These are phyloP conservation scores for Pseudochirops cupreus DNA, from an alignment of 2,797 vertebrate species.

Conservation along the genomic window DNA sequence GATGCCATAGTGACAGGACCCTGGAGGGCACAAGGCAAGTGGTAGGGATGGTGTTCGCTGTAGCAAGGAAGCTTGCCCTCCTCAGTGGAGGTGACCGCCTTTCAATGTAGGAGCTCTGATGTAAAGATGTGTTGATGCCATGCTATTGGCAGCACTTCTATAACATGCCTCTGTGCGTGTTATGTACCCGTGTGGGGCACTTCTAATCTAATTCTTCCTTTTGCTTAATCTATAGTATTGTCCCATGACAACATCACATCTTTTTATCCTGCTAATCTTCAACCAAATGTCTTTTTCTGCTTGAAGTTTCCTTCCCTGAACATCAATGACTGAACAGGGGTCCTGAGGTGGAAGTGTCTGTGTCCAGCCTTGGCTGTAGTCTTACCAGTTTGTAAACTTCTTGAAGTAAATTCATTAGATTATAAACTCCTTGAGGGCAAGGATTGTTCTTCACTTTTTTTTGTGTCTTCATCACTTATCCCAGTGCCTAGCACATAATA, in stretches of 20 bases:
- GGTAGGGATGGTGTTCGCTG: neutral
- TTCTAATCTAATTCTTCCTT: neutral
- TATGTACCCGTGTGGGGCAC: rapidly evolving
- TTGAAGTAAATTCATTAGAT: neutral
- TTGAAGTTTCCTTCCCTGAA: neutral
- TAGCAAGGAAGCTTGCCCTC: neutral
- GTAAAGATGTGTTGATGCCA: neutral
- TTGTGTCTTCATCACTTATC: neutral
- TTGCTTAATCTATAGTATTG: neutral
- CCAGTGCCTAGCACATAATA: neutral
- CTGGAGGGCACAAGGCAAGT: neutral
- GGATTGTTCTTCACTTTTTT: neutral
- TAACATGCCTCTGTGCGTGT: neutral
- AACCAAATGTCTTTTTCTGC: neutral
- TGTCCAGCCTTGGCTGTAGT: neutral
- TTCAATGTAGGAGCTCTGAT: neutral
- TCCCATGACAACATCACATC: neutral
- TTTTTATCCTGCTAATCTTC: neutral
- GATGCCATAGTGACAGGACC: neutral
- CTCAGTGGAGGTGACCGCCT: neutral
- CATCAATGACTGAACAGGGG: neutral
- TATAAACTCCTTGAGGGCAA: neutral
- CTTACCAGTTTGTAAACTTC: neutral
- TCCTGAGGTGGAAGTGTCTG: neutral
- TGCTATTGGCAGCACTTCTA: neutral